Evolutionary conservation across 2,113 vertebrate genomes (phyloP).

Genomic region (Australoheros scitulus): DNA sequence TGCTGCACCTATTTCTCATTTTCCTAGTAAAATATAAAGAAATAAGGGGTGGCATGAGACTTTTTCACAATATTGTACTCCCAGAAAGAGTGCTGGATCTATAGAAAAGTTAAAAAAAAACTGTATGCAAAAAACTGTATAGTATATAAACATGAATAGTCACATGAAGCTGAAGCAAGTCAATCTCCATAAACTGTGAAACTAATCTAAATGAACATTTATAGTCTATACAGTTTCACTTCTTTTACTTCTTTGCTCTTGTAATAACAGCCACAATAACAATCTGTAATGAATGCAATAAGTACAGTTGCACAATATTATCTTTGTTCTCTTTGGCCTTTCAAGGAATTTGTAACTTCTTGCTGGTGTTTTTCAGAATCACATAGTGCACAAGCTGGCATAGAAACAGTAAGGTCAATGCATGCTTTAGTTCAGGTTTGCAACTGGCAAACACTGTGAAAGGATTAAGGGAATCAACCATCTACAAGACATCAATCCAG

Average conservation of each 20-base stretch:
- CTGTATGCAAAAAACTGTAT: neutral
- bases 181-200: neutral
- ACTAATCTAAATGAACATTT: neutral
- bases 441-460: conserved; percentile 12
- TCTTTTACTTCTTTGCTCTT: neutral
- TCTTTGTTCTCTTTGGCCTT: neutral
- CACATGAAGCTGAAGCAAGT: neutral
- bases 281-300: neutral
- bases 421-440: conserved; percentile 8
- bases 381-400: neutral
- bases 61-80: neutral
- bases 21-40: no score
- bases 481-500: conserved; percentile 68
- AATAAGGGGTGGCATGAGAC: neutral
- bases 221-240: neutral
- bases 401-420: neutral
- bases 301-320: neutral
- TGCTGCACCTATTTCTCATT: no score
- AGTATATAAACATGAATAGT: neutral
- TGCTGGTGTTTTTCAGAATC: neutral
- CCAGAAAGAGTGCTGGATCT: neutral
- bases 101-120: neutral
- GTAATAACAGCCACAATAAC: neutral
- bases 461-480: conserved; percentile 14
- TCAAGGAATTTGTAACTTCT: neutral